Percentiles rank a stretch among this genome's conserved stretches.
phyloP scores from a whole-genome alignment of 2,888 invertebrate species.

The Amphipoea oculea region DNA sequence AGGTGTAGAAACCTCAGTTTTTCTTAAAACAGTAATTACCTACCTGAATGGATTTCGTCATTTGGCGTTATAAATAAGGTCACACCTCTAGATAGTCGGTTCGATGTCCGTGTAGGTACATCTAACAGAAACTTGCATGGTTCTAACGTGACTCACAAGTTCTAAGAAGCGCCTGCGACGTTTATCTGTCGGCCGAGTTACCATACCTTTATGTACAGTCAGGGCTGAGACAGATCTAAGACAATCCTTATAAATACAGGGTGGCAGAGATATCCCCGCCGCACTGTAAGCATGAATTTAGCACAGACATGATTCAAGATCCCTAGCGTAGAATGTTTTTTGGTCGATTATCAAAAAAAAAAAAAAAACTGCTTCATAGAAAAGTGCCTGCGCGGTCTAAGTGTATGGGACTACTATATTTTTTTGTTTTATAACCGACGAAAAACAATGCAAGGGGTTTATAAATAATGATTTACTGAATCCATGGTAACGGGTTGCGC shows the following conservation, averaged over 20 bases:
- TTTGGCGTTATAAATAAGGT: constrained; percentile 67
- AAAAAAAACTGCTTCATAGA: background rate
- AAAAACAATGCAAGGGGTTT: background rate
- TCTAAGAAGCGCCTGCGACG: constrained; percentile 58
- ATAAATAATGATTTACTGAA: background rate
- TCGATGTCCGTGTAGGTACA: constrained; percentile 73
- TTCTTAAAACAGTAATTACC: constrained; percentile 2
- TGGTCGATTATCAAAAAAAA: background rate
- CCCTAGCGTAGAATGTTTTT: background rate
- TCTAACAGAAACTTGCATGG: constrained; percentile 69
- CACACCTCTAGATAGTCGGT: constrained; percentile 70
- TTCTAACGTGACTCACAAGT: constrained; percentile 75
- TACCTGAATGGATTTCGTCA: constrained; percentile 60
- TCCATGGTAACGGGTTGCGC: background rate
- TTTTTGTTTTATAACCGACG: background rate
- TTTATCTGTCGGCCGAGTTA: constrained; percentile 57
- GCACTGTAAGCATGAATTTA: background rate
- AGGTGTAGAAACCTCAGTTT: constrained; percentile 13
- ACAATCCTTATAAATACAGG: constrained; percentile 12
- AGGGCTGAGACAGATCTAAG: constrained; percentile 17
- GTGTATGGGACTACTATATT: background rate
- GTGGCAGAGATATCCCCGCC: background rate
- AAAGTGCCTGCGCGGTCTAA: background rate
- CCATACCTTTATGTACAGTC: constrained; percentile 49
- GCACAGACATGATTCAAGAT: background rate